Conservation (phyloP, 2,888 invertebrate species). For the Anticlea derivata region DNA sequence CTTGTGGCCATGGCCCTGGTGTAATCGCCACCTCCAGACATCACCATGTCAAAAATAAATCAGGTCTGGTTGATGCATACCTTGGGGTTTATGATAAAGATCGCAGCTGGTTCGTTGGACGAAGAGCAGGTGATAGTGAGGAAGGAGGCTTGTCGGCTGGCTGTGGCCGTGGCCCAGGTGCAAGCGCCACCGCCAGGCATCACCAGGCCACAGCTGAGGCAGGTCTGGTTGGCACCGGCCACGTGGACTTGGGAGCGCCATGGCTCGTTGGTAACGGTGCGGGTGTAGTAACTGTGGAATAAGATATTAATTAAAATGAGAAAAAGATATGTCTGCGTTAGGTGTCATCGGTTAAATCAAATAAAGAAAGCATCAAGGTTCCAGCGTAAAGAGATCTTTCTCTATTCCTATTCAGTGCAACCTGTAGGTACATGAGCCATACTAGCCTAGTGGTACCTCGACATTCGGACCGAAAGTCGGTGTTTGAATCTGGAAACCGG, state of each 20-base stretch:
- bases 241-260: slow-evolving; percentile 88
- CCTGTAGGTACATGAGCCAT: too few species aligned
- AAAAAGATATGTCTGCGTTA: too few species aligned
- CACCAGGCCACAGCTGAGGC: slow-evolving; percentile 48
- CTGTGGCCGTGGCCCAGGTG: slow-evolving; percentile 83
- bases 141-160: slow-evolving; percentile 86
- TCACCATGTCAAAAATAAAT: slow-evolving; percentile 52
- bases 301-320: neutral
- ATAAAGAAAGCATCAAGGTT: too few species aligned
- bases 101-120: slow-evolving; percentile 85
- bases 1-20: slow-evolving; percentile 83
- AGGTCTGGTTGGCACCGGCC: slow-evolving; percentile 65
- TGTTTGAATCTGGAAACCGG: too few species aligned
- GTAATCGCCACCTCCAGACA: slow-evolving; percentile 85
- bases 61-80: slow-evolving; percentile 40
- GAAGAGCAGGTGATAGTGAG: slow-evolving; percentile 89
- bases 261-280: slow-evolving; percentile 85
- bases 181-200: slow-evolving; percentile 85
- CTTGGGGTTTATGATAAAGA: slow-evolving; percentile 61
- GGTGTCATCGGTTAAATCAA: too few species aligned
- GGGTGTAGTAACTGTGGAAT: slow-evolving; percentile 88
- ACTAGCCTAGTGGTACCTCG: too few species aligned
- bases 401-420: too few species aligned
- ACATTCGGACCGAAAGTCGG: too few species aligned
- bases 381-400: too few species aligned